Conservation (phyloP, 2,888 invertebrate species). For the Pandemis heparana region DNA sequence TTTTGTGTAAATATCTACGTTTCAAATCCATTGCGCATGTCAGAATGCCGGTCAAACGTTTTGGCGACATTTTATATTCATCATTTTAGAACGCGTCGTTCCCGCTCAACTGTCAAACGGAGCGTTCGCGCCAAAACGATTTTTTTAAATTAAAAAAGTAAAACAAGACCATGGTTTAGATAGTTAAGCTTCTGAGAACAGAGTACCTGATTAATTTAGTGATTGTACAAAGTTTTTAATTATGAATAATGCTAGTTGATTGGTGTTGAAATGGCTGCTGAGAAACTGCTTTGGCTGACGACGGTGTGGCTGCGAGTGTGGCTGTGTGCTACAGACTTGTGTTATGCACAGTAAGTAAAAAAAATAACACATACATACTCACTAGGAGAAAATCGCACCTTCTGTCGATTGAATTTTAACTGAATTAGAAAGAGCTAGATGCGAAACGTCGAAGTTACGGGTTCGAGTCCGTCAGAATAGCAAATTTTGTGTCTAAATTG, state of each 20-base stretch:
- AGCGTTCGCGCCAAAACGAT: slow-evolving; percentile 30
- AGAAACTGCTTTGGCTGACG: slow-evolving; percentile 69
- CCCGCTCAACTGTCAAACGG: slow-evolving; percentile 15
- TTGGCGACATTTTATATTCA: slow-evolving; percentile 11
- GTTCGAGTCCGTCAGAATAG: too few species aligned
- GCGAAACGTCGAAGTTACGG: too few species aligned
- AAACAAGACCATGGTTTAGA: slow-evolving; percentile 15
- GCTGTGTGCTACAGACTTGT: slow-evolving; percentile 78
- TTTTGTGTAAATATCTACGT: slow-evolving; percentile 7
- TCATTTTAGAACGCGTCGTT: slow-evolving; percentile 2
- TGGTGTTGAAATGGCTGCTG: slow-evolving; percentile 66
- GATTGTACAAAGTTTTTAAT: slow-evolving; percentile 28
- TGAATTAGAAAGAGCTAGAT: too few species aligned
- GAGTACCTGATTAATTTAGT: slow-evolving; percentile 30
- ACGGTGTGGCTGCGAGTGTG: slow-evolving; percentile 73
- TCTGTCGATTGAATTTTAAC: too few species aligned
- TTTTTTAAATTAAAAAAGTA: slow-evolving; percentile 2
- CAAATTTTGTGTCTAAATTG: too few species aligned
- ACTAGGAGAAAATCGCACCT: too few species aligned
- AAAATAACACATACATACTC: not conserved
- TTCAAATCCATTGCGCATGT: slow-evolving; percentile 24
- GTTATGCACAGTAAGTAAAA: slow-evolving; percentile 81
- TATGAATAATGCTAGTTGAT: slow-evolving; percentile 3
- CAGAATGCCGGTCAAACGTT: not conserved
- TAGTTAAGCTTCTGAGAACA: not conserved